Base-by-base conservation (phyloP, 2,797 vertebrate species). In the Eleutherodactylus coqui region DNA sequence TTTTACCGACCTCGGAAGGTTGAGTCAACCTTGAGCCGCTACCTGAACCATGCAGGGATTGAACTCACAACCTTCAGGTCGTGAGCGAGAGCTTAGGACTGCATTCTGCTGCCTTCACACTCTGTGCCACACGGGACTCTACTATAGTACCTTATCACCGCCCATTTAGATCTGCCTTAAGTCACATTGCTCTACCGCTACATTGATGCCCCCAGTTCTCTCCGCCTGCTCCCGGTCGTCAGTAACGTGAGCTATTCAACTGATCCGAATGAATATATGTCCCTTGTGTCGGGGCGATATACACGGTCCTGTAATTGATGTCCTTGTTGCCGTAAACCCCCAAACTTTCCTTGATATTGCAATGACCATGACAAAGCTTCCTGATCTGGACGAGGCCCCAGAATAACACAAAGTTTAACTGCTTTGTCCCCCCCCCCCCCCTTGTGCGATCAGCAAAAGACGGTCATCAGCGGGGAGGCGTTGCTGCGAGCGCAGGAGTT, bases 401-500 rank as follows among this genome's bases (percentile, higher is more conserved):
- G 17, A 51, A 70, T 36, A 38, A 82, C 45, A 32, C 29, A 14
- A 51, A 58, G n/a, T 79, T 85, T 80, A 75, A 49, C 84, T 11
- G 47, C 41, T 79, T 79, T 51, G n/a, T 36, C 41, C 75, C 70
- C 32, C 34, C 27, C 43, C 45, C 17, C 2, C 29, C 27, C 21
- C 24, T 16, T 2, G 43, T 36, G 70, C 38, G 53, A 64, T 55
- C 27, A 36, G 43, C 21, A 47, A 43, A 43, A 45, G 32, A n/a
- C 72, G 32, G 72, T 75, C 38, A 64, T 10, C 83, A 77, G 73
- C 38, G 14, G 69, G 47, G 76, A 67, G 24, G 55, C 24, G 19
- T 67, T 53, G 60, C 62, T 49, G 77, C 77, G 34, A 81, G 64
- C 41, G 38, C 67, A 72, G 69, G 49, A 86, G 51, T 83, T 79